Evolutionary conservation across 2,797 vertebrate genomes (phyloP).

Genomic region (Yasuhikotakia modesta): DNA sequence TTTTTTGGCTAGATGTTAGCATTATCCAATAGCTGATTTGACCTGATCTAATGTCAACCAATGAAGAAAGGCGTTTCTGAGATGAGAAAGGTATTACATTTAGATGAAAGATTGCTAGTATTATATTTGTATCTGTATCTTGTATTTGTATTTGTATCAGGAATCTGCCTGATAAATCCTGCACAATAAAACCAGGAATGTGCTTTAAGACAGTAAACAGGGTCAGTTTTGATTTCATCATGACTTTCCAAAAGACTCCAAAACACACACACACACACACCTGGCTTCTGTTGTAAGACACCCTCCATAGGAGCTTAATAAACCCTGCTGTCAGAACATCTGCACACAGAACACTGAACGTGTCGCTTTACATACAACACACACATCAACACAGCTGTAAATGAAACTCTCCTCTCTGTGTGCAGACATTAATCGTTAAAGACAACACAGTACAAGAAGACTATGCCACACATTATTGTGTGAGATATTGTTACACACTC

Average conservation of each 20-base stretch:
- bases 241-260: background rate
- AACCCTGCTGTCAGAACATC: constrained; percentile 73
- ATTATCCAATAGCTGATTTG: too few relatives aligned
- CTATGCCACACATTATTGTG: background rate
- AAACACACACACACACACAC: constrained; percentile 8
- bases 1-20: too few relatives aligned
- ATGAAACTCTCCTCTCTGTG: too few relatives aligned
- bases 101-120: too few relatives aligned
- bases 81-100: too few relatives aligned
- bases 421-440: too few relatives aligned
- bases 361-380: background rate
- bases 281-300: constrained; percentile 48
- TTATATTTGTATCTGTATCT: too few relatives aligned
- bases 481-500: too few relatives aligned
- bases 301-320: constrained; percentile 68
- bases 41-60: too few relatives aligned
- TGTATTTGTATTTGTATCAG: too few relatives aligned
- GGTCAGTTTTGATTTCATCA: background rate
- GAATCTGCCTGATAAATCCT: too few relatives aligned
- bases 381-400: background rate
- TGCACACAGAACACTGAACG: constrained; percentile 51
- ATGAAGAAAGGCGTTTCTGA: too few relatives aligned
- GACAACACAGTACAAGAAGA: background rate
- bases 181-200: background rate
- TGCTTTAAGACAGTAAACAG: background rate